Conservation (phyloP, 2,113 vertebrate genomes). For the Crotalus helleri region DNA sequence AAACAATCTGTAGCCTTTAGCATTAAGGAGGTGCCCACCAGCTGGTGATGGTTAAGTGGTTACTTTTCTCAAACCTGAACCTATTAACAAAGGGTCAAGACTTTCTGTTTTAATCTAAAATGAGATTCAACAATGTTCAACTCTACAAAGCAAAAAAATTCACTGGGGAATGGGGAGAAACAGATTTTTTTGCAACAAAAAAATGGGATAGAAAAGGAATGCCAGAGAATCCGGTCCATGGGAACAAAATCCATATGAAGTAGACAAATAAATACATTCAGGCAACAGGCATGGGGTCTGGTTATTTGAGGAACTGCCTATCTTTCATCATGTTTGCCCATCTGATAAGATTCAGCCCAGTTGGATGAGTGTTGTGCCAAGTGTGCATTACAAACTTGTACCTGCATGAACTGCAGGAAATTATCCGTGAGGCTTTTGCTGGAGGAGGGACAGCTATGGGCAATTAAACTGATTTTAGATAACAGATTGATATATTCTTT, state of each 20-base stretch:
- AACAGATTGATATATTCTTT: background rate
- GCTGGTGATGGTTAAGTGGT: conserved; percentile 48
- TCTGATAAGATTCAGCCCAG: background rate
- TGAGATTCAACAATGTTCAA: conserved; percentile 35
- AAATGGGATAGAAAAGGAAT: background rate
- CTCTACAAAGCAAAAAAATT: background rate
- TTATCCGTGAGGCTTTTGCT: background rate
- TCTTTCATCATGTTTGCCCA: background rate
- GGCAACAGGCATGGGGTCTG: background rate
- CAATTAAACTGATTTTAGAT: background rate
- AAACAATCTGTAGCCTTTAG: conserved; percentile 51
- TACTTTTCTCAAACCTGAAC: conserved; percentile 45
- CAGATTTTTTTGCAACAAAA: background rate
- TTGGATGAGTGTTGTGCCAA: background rate
- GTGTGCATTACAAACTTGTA: background rate
- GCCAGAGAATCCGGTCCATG: background rate
- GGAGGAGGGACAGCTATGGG: background rate
- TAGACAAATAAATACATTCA: background rate
- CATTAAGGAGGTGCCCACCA: conserved; percentile 49
- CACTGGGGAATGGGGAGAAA: background rate
- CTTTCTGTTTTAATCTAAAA: background rate
- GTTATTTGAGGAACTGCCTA: background rate
- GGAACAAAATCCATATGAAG: background rate
- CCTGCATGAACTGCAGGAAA: background rate
- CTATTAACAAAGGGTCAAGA: conserved; percentile 44